Percentiles rank a stretch among this genome's conserved stretches.
phyloP scores from a whole-genome alignment of 1,140 invertebrate species.

The Lepidurus arcticus region DNA sequence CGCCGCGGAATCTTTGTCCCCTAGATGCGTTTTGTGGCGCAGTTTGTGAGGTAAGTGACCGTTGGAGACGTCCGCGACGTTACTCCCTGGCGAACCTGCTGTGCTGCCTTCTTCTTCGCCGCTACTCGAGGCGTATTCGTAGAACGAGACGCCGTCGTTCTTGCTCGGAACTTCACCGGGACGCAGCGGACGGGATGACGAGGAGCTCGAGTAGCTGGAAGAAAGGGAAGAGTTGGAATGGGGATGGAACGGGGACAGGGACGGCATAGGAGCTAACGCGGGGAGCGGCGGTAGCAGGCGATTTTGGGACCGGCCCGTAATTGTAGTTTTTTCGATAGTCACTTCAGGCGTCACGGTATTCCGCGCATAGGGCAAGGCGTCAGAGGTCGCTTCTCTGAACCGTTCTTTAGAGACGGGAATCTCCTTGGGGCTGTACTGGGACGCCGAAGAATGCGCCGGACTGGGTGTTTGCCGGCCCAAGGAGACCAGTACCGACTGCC shows the following conservation, averaged over 20 bases:
- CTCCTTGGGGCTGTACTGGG: background rate
- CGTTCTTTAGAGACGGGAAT: background rate
- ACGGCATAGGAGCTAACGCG: conserved; percentile 33
- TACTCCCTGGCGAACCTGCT: conserved; percentile 30
- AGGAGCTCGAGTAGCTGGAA: conserved; percentile 9
- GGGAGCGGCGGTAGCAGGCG: conserved; percentile 38
- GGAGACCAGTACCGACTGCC: conserved; percentile 36
- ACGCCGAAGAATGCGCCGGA: background rate
- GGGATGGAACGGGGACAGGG: conserved; percentile 35
- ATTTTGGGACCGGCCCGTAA: background rate
- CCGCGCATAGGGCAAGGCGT: background rate
- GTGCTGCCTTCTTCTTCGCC: conserved; percentile 59
- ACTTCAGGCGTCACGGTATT: background rate
- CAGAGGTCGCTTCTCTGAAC: background rate
- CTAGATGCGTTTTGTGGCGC: conserved; percentile 82
- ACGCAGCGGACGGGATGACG: conserved; percentile 1
- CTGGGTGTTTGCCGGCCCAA: conserved; percentile 26
- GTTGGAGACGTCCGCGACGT: conserved; percentile 45
- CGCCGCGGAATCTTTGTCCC: conserved; percentile 75
- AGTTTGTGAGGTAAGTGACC: conserved; percentile 78
- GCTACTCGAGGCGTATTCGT: conserved; percentile 57
- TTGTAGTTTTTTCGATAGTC: conserved; percentile 20
- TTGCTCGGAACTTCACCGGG: background rate
- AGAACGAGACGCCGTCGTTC: conserved; percentile 3
- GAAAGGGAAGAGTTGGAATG: conserved; percentile 25